phyloP scores from a whole-genome alignment of 2,888 invertebrate species.

The Apocheima hispidaria region DNA sequence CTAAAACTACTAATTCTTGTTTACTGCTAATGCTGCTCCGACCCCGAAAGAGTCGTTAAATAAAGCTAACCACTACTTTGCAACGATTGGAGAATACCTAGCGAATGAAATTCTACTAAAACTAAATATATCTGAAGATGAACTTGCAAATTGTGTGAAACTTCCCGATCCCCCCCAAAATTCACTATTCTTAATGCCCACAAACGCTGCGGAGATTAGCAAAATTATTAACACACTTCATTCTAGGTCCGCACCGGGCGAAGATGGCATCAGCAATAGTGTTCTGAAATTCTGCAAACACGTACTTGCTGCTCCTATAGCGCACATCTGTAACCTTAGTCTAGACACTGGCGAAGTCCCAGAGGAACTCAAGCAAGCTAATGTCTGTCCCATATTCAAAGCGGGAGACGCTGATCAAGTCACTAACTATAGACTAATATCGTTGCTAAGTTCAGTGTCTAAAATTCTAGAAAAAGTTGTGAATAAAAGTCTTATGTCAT shows the following conservation, averaged over 20 bases:
- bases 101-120: background rate
- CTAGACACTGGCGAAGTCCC: background rate
- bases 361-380: background rate
- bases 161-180: too few relatives aligned
- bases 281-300: background rate
- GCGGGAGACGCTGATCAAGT: background rate
- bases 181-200: too few relatives aligned
- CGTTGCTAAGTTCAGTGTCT: background rate
- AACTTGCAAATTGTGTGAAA: background rate
- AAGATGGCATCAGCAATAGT: background rate
- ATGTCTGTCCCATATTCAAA: background rate
- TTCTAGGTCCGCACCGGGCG: background rate
- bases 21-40: background rate
- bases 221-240: background rate
- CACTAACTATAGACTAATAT: background rate
- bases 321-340: background rate
- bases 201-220: background rate
- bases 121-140: background rate
- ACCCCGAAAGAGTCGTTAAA: background rate
- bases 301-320: background rate
- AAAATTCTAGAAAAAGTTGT: background rate
- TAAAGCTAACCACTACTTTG: background rate
- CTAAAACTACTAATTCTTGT: background rate
- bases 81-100: background rate
- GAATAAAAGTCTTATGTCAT: background rate